Percentiles rank a stretch among this genome's conserved stretches.
Evolutionary conservation across 2,113 vertebrate species (phyloP).

Genomic region (Rattus norvegicus): DNA sequence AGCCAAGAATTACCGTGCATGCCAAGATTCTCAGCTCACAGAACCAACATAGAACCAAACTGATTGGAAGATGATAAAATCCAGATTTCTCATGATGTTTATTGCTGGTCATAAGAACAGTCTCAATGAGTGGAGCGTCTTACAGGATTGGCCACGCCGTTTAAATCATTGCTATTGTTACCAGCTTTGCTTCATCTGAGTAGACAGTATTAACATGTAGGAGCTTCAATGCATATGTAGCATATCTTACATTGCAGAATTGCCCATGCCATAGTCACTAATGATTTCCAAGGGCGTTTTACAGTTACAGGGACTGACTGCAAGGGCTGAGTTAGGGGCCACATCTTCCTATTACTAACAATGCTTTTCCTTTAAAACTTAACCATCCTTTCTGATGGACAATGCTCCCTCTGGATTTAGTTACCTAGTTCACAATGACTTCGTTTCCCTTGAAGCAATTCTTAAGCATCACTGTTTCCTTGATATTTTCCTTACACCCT

Average conservation of each 20-base stretch:
- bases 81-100: background rate
- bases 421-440: background rate
- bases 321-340: background rate
- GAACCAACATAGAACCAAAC: background rate
- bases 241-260: background rate
- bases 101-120: background rate
- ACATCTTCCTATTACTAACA: background rate
- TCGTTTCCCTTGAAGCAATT: background rate
- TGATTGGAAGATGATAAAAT: background rate
- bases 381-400: background rate
- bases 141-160: background rate
- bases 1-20: background rate
- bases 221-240: background rate
- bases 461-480: background rate
- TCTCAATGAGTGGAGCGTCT: background rate
- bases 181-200: background rate
- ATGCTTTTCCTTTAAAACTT: background rate
- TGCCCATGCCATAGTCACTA: background rate
- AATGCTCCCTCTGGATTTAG: background rate
- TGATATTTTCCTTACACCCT: background rate
- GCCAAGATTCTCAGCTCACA: conserved; percentile 7
- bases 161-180: background rate
- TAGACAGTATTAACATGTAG: background rate
- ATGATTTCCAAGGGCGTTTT: background rate
- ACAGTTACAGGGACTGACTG: background rate